phyloP scores from a whole-genome alignment of 2,113 vertebrate species.

The Choloepus hoffmanni region DNA sequence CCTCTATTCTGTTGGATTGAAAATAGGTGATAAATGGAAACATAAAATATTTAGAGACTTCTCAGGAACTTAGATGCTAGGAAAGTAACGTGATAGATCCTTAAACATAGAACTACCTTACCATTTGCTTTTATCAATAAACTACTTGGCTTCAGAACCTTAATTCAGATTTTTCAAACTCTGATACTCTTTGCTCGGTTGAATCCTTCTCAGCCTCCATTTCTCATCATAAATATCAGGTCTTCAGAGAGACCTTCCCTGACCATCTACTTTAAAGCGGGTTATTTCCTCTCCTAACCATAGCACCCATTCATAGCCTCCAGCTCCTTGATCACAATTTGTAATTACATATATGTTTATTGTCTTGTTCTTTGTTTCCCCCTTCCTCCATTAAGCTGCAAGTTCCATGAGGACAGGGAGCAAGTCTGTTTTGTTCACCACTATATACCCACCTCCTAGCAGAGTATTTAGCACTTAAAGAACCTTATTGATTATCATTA shows the following conservation, averaged over 20 bases:
- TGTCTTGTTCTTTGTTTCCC: not conserved
- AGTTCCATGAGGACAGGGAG: not conserved
- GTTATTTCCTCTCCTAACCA: not conserved
- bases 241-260: not conserved
- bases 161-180: not conserved
- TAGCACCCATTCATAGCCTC: not conserved
- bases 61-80: not conserved
- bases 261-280: not conserved
- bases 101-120: not conserved
- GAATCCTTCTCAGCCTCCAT: not conserved
- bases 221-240: not conserved
- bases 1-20: not conserved
- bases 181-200: not conserved
- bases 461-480: not conserved
- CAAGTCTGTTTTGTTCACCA: not conserved
- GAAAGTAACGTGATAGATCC: not conserved
- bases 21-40: conserved; percentile 37
- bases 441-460: not conserved
- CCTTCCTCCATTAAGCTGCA: not conserved
- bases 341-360: not conserved
- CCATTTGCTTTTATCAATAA: not conserved
- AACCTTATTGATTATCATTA: not conserved
- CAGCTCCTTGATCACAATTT: not conserved
- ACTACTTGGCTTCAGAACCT: not conserved
- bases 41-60: conserved; percentile 41